Evolutionary conservation across 2,797 vertebrate genomes (phyloP), one percentile per base, ranked within the genome.

Genomic region (Coregonus sp.): DNA sequence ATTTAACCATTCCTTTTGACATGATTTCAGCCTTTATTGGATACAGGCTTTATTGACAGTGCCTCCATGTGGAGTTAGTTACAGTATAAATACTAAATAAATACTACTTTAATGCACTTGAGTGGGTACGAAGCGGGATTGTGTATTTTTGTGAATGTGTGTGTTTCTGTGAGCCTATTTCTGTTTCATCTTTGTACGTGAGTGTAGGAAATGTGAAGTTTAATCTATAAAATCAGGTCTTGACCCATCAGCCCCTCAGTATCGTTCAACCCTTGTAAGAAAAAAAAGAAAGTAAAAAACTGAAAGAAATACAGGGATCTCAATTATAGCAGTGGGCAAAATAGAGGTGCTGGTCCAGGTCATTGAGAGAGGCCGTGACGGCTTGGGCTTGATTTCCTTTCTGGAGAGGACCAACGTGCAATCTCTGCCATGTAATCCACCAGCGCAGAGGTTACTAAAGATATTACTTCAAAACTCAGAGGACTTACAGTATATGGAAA

Each of bases 301-400:
- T 88, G 89, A 88, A 82, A 91, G 86, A 90, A 90, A 25, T 25
- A 25, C 25, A 25, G 25, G 25, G 25, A 25, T 25, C 25, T 25
- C 25, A 25, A 25, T 94, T 94, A 89, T 84, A 71, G 61, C 82
- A 81, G 79, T 85, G 52, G 69, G 80, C 86, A 91, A 88, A 71
- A 84, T 77, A 74, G 81, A 88, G 74, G 72, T 76, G 83, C 75
- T 75, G 75, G 31, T 15, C 80, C 75, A 88, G 83, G 76, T 89
- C 86, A 87, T 78, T 74, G 84, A 82, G 87, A 75, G 80, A 59
- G 79, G 78, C 76, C 75, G 76, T 70, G 81, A 79, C 84, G 75
- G 81, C 80, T 78, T 74, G 80, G 88, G 84, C 84, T 90, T 92
- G 88, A 91, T 91, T 87, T 91, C 82, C 72, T 81, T 70, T 80